phyloP scores from a whole-genome alignment of 2,113 vertebrate genomes.

The Taxidea taxus region DNA sequence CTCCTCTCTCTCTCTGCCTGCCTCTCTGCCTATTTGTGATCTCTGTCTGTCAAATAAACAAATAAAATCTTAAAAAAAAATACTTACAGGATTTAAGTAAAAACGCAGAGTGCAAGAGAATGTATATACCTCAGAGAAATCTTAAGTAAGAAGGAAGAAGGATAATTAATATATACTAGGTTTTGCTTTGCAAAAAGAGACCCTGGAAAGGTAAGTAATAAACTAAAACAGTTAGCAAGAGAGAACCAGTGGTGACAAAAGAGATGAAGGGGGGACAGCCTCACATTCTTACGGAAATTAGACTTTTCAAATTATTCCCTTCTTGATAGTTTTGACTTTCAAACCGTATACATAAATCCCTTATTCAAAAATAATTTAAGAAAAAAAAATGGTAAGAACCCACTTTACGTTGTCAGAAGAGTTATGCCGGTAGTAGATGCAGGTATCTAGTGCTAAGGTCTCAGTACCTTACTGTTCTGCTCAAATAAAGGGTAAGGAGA shows the following conservation, averaged over 20 bases:
- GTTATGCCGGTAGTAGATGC: too few relatives aligned
- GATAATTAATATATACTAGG: neutral
- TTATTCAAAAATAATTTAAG: neutral
- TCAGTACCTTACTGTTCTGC: neutral
- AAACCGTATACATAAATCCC: neutral
- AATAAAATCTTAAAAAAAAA: too few relatives aligned
- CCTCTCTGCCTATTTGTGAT: too few relatives aligned
- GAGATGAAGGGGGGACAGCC: rapidly evolving
- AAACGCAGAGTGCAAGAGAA: neutral
- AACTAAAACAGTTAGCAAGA: neutral
- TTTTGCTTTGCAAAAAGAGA: neutral
- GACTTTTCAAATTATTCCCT: neutral
- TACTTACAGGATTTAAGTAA: neutral
- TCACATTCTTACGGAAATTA: neutral
- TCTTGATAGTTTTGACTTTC: neutral
- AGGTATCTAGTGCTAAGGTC: neutral
- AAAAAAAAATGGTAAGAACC: neutral
- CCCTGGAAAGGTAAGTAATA: neutral
- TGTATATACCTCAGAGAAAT: neutral
- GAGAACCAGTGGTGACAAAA: neutral
- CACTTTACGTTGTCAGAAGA: neutral
- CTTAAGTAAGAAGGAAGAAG: neutral
- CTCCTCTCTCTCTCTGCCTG: too few relatives aligned
- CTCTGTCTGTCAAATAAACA: too few relatives aligned
- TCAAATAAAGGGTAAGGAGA: neutral